Conservation (phyloP, 1,140 invertebrate genomes). For the Mya arenaria region DNA sequence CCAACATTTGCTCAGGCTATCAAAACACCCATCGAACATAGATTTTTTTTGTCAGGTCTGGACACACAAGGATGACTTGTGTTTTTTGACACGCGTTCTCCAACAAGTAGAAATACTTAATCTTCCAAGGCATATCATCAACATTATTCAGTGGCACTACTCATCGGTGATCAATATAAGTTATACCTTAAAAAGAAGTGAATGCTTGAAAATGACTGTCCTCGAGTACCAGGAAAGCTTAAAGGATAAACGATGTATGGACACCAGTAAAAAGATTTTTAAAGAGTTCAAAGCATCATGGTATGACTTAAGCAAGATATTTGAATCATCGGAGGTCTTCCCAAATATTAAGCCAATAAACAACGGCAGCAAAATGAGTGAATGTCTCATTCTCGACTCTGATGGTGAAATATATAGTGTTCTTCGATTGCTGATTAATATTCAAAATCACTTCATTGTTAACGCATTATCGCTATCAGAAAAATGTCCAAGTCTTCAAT, state of each 20-base stretch:
- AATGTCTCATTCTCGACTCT: slow-evolving; percentile 17
- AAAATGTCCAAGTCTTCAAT: neutral
- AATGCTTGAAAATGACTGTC: slow-evolving; percentile 18
- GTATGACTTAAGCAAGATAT: neutral
- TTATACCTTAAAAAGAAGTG: slow-evolving; percentile 14
- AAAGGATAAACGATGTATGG: neutral
- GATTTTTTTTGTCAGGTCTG: neutral
- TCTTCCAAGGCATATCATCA: slow-evolving; percentile 12
- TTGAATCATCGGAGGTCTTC: neutral
- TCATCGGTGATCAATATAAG: slow-evolving; percentile 28
- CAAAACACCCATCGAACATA: neutral
- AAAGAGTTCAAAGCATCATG: slow-evolving; percentile 23
- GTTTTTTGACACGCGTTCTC: neutral
- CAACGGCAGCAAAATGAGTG: neutral
- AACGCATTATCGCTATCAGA: neutral
- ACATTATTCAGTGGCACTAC: slow-evolving; percentile 27
- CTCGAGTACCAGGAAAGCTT: slow-evolving; percentile 14
- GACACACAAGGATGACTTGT: neutral
- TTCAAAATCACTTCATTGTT: slow-evolving; percentile 16
- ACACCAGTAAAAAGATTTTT: slow-evolving; percentile 2
- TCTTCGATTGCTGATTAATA: neutral
- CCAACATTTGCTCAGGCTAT: neutral
- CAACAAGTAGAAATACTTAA: slow-evolving; percentile 1
- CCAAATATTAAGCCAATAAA: neutral
- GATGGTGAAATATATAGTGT: neutral